Conservation (phyloP, 2,113 vertebrate genomes). For the Paramormyrops kingsleyae region DNA sequence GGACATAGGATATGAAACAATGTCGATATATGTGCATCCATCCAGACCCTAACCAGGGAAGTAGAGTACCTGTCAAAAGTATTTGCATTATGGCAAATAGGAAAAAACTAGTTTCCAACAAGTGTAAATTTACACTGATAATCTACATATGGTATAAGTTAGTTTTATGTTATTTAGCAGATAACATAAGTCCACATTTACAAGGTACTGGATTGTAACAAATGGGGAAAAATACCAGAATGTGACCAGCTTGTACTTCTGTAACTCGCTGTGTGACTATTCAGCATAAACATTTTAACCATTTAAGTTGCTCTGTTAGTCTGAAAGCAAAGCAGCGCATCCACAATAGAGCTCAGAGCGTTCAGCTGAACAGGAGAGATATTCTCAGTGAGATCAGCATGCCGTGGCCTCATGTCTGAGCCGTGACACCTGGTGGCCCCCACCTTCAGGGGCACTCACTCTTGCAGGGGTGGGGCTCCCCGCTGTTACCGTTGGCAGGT, state of each 20-base stretch:
- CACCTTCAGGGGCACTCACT: conserved; percentile 51
- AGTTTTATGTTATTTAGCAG: not conserved
- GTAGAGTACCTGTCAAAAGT: not conserved
- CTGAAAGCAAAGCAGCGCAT: not conserved
- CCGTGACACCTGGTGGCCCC: conserved; percentile 28
- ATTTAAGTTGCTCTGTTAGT: not conserved
- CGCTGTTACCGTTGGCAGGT: conserved; percentile 71
- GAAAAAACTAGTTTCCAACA: not conserved
- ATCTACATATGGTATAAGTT: not conserved
- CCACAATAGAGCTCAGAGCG: not conserved
- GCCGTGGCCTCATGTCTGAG: not conserved
- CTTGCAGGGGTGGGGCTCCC: conserved; percentile 72
- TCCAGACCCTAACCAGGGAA: not conserved
- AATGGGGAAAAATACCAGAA: not conserved
- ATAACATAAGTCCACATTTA: not conserved
- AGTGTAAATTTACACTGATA: not conserved
- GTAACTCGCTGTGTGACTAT: not conserved
- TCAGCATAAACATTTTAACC: not conserved
- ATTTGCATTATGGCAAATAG: not conserved
- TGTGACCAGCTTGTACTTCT: not conserved
- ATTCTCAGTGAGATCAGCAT: not conserved
- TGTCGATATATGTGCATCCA: not conserved
- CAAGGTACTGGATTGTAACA: not conserved
- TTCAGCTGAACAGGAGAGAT: not conserved
- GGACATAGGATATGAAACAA: not conserved